phyloP scores from a whole-genome alignment of 2,797 vertebrate genomes.

The Poliocrania exsul region DNA sequence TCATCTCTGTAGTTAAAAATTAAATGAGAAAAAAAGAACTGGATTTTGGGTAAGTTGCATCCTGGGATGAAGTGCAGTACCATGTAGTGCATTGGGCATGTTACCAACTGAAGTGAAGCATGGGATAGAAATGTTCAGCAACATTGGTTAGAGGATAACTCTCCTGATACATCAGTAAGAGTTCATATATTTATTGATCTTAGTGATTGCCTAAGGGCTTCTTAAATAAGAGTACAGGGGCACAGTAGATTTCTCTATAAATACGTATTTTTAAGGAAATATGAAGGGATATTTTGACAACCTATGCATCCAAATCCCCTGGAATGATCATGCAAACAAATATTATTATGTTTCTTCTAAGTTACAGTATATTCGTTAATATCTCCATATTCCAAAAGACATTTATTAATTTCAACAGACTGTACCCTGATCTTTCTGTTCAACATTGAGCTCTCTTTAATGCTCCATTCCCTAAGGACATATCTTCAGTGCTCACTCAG shows the following conservation, averaged over 20 bases:
- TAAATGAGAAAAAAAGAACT: not conserved
- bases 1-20: not conserved
- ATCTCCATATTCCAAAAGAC: not conserved
- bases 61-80: not conserved
- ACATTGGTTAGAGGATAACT: not conserved
- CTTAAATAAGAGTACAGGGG: not conserved
- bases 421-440: not conserved
- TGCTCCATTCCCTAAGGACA: not conserved
- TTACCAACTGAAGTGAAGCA: not conserved
- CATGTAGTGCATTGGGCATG: too few relatives aligned
- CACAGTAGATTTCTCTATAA: not conserved
- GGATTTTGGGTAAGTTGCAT: not conserved
- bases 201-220: not conserved
- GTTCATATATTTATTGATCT: not conserved
- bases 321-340: not conserved
- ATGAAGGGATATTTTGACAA: conserved; percentile 1
- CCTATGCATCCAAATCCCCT: not conserved
- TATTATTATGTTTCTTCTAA: not conserved
- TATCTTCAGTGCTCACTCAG: not conserved
- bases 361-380: not conserved
- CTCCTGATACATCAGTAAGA: not conserved
- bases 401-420: not conserved
- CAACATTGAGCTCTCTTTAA: not conserved
- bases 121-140: not conserved
- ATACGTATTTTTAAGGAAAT: conserved; percentile 20